These are phyloP conservation scores for Paragorgia papillata DNA, from an alignment of 92 coral and sea anemone genomes.

Conservation along the genomic window DNA sequence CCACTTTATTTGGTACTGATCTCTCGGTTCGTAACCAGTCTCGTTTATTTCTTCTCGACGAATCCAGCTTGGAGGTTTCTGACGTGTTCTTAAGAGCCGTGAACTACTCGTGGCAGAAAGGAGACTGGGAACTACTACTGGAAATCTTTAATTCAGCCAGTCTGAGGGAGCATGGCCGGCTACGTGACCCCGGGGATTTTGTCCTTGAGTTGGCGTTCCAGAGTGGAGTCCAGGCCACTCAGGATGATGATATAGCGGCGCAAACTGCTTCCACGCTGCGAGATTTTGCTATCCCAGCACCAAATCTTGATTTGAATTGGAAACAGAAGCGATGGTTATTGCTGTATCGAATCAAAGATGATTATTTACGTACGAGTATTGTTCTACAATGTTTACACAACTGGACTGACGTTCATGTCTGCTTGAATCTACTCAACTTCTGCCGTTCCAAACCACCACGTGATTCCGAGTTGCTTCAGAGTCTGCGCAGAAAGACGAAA, in stretches of 20 bases:
- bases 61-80: conserved; percentile 61
- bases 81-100: conserved; percentile 69
- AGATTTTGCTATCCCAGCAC: conserved; percentile 65
- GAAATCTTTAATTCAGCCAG: conserved; percentile 73
- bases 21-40: conserved; percentile 55
- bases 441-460: conserved; percentile 77
- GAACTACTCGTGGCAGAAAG: conserved; percentile 74
- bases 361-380: conserved; percentile 70
- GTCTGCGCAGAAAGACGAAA: conserved; percentile 67
- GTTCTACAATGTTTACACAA: conserved; percentile 71
- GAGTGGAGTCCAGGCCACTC: conserved; percentile 70
- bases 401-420: conserved; percentile 70
- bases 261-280: conserved; percentile 38
- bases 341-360: conserved; percentile 68
- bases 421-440: conserved; percentile 68
- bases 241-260: conserved; percentile 51
- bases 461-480: conserved; percentile 60
- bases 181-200: conserved; percentile 73
- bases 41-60: conserved; percentile 43
- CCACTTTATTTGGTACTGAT: conserved; percentile 65
- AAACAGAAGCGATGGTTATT: conserved; percentile 78
- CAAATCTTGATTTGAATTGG: conserved; percentile 71
- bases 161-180: conserved; percentile 69
- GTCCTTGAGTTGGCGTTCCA: conserved; percentile 74
- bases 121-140: conserved; percentile 74